Evolutionary conservation across 2,113 vertebrate genomes (phyloP).

Genomic region (Heliornis fulica): DNA sequence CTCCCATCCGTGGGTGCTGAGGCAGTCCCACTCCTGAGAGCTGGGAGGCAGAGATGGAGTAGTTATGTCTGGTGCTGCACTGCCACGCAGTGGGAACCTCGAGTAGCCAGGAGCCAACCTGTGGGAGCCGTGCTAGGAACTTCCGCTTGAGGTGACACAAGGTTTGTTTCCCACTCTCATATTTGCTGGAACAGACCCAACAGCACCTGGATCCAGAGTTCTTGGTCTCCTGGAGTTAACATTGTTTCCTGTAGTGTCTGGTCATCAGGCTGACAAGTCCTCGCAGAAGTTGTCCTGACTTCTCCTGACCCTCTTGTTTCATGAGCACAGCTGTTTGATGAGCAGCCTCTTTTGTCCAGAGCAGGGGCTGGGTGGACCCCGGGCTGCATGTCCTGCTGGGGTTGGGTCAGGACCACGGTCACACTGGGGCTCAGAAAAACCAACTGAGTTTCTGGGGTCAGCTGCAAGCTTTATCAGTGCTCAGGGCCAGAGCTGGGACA

Average conservation of each 20-base stretch:
- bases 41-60: not conserved
- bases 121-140: not conserved
- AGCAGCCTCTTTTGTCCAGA: not conserved
- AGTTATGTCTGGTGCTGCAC: not conserved
- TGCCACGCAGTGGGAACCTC: not conserved
- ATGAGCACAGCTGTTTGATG: accelerated
- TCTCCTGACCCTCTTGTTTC: not conserved
- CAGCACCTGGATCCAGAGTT: not conserved
- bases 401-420: not conserved
- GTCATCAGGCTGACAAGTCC: not conserved
- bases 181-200: not conserved
- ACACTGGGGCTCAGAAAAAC: not conserved
- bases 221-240: not conserved
- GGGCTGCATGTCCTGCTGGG: not conserved
- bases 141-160: not conserved
- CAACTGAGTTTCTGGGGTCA: not conserved
- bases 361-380: not conserved
- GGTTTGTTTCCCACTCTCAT: not conserved
- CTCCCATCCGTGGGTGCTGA: accelerated
- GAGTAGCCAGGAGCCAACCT: not conserved
- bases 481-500: not conserved
- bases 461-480: not conserved
- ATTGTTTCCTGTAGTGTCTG: not conserved
- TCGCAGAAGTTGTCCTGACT: not conserved
- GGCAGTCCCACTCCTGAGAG: not conserved